Evolutionary conservation across 2,797 vertebrate genomes (phyloP).

Genomic region (Salmo trutta): DNA sequence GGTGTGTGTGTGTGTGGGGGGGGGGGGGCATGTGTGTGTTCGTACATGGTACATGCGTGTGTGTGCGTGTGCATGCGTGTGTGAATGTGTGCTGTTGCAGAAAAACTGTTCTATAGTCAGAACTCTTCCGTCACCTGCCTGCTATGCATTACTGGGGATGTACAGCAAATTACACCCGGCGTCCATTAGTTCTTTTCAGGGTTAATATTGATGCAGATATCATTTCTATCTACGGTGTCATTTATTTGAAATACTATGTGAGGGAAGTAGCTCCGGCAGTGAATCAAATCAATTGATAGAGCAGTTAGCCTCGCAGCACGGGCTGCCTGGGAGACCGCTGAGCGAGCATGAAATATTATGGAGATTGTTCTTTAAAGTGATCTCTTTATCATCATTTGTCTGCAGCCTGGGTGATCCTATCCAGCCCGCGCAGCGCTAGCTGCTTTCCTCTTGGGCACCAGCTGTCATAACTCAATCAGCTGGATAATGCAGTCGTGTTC

Average conservation of each 20-base stretch:
- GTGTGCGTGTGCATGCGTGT: conserved; percentile 36
- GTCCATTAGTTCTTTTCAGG: conserved; percentile 97
- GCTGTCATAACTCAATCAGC: conserved; percentile 99
- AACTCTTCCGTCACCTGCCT: conserved; percentile 76
- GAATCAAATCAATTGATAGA: conserved; percentile 99
- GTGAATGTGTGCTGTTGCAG: conserved; percentile 37
- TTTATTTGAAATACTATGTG: conserved; percentile 99
- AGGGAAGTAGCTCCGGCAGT: conserved; percentile 90
- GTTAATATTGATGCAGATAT: conserved; percentile 99
- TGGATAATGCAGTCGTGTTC: conserved; percentile 82
- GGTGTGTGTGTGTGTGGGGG: conserved; percentile 48
- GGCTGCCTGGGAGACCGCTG: conserved; percentile 84
- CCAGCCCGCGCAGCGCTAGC: conserved; percentile 54
- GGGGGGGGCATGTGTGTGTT: conserved; percentile 53
- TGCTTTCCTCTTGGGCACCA: conserved; percentile 84
- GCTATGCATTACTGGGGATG: conserved; percentile 87
- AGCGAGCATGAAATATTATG: conserved; percentile 99
- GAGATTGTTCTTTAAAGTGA: conserved; percentile 99
- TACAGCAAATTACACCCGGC: conserved; percentile 89
- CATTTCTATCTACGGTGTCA: conserved; percentile 97
- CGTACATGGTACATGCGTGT: neutral
- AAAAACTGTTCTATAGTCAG: conserved; percentile 66
- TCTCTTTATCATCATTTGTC: conserved; percentile 99
- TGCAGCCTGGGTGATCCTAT: conserved; percentile 83
- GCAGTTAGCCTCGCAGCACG: conserved; percentile 90